Conservation (phyloP, 2,888 invertebrate species). For the Cryptus viduatorius region DNA sequence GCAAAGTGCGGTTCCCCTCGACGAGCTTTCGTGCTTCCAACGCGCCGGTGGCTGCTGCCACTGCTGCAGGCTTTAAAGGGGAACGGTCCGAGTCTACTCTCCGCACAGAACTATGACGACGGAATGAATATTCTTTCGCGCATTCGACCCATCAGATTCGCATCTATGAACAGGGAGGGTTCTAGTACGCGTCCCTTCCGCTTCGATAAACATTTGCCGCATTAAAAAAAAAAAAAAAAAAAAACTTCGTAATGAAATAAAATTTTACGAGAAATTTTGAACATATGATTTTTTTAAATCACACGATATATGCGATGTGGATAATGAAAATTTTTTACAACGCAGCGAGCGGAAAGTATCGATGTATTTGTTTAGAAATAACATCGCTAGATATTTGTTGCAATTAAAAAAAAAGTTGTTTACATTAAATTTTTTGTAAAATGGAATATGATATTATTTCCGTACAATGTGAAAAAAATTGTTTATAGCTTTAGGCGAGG, state of each 20-base stretch:
- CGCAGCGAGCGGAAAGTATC: no score
- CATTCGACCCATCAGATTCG: constrained; percentile 1
- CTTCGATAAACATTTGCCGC: neutral
- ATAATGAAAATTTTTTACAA: no score
- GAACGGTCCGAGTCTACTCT: constrained; percentile 74
- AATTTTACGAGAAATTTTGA: neutral
- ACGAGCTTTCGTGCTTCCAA: constrained; percentile 82
- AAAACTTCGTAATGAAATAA: neutral
- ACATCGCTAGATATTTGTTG: no score
- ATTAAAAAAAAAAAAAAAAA: neutral
- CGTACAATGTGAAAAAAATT: no score
- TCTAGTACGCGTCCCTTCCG: neutral
- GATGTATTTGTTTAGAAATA: no score
- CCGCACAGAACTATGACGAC: neutral
- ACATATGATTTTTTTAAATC: neutral
- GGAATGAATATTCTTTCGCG: constrained; percentile 17
- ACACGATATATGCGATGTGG: no score
- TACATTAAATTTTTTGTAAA: no score
- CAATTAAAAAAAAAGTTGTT: no score
- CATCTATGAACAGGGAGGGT: neutral
- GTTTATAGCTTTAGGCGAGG: no score
- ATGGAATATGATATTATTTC: no score
- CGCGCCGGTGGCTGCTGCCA: constrained; percentile 59
- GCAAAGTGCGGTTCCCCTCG: constrained; percentile 82
- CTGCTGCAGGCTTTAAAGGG: constrained; percentile 81